phyloP scores from a whole-genome alignment of 2,113 vertebrate species.

The Gymnarchus niloticus region DNA sequence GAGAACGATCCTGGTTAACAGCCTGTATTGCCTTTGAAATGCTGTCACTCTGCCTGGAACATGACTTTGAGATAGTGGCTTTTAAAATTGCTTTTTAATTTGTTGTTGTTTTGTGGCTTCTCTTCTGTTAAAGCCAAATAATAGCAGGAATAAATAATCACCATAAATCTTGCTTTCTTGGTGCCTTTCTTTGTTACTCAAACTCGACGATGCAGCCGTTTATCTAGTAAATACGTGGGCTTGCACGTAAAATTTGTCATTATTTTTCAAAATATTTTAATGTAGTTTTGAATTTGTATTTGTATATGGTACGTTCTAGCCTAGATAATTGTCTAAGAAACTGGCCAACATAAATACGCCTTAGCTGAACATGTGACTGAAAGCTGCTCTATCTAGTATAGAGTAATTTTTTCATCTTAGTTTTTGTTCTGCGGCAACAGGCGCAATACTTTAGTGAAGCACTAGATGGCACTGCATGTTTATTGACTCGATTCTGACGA shows the following conservation, averaged over 20 bases:
- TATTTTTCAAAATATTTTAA: background rate
- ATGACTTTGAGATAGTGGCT: background rate
- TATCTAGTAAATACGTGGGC: background rate
- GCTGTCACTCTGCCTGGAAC: background rate
- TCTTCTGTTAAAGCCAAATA: background rate
- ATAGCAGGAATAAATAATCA: background rate
- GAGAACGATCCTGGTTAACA: too few relatives aligned
- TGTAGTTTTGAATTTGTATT: too few relatives aligned
- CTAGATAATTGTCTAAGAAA: background rate
- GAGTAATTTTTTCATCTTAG: background rate
- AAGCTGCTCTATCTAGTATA: background rate
- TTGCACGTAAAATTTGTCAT: background rate
- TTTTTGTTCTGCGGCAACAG: background rate
- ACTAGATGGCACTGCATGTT: conserved; percentile 8
- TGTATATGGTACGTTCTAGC: background rate
- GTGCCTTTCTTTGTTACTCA: background rate
- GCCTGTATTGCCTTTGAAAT: too few relatives aligned
- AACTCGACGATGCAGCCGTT: background rate
- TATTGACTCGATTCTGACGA: background rate
- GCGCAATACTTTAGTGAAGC: background rate
- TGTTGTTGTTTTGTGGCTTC: background rate
- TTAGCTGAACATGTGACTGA: background rate
- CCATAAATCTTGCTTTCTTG: background rate
- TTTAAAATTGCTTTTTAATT: too few relatives aligned
- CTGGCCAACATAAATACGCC: background rate